Percentiles rank a stretch among this genome's conserved stretches.
Conservation (phyloP, 2,113 vertebrate species). For the Pheucticus melanocephalus region DNA sequence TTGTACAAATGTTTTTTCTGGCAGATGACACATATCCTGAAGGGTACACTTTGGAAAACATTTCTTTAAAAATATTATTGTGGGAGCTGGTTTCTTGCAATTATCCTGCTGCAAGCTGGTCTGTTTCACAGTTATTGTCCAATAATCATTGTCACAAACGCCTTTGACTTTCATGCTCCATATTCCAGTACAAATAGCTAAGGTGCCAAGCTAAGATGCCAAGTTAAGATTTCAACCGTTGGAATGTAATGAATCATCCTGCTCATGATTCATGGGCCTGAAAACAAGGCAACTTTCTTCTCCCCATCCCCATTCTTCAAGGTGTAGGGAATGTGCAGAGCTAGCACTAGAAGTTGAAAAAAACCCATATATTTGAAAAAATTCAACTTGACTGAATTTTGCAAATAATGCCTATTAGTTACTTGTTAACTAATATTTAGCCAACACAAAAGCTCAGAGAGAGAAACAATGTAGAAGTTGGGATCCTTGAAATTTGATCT, state of each 20-base stretch:
- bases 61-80: slow-evolving; percentile 33
- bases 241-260: slow-evolving; percentile 11
- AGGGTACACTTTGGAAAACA: slow-evolving; percentile 21
- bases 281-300: slow-evolving; percentile 48
- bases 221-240: not conserved
- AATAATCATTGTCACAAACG: not conserved
- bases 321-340: not conserved
- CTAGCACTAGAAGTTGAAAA: not conserved
- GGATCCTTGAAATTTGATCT: not conserved
- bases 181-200: not conserved
- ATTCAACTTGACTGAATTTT: not conserved
- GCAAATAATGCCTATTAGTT: not conserved
- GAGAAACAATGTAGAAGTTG: not conserved
- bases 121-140: not conserved
- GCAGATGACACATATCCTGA: slow-evolving; percentile 1
- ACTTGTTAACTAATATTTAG: not conserved
- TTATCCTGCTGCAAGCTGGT: not conserved
- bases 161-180: not conserved
- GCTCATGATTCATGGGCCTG: not conserved
- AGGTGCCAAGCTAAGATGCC: slow-evolving; percentile 1
- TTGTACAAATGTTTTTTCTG: slow-evolving; percentile 44
- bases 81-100: slow-evolving; percentile 1
- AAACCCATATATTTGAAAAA: not conserved
- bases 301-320: not conserved
- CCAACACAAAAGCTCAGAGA: not conserved